Evolutionary conservation across 2,113 vertebrate genomes (phyloP), one percentile per base, ranked within the genome.

Genomic region (Pithys albifrons): DNA sequence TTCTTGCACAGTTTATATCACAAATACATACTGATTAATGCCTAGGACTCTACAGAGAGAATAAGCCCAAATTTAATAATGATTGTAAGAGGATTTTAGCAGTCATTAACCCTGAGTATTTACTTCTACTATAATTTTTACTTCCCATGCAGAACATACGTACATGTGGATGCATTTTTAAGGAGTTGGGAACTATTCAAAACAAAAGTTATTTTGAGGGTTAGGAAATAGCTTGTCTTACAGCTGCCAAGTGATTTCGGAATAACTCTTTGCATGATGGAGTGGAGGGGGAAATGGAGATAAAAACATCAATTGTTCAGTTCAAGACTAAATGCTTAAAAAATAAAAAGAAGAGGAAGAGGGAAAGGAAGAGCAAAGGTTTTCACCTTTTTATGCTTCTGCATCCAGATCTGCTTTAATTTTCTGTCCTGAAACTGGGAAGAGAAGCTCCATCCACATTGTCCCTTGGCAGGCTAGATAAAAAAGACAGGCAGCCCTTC

Each of bases 161-260:
- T 97, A 83, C 79, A 97, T 93, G 88, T 91, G 88, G 76, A 96
- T 74, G 84, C 91, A 97, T 96, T 97, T 98, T 97, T 98, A 98
- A 97, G 95, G 92, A 97, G 97, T 96, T 97, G 96, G 96, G 96
- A 98, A 97, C 90, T 95, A 96, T 92, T 98, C 97, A 98, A 98
- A 98, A 97, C 95, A 97, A 97, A 95, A 97, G 97, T 91, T 98
- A 98, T 97, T 98, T 97, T 98, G 96, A 97, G 97, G 89, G 87
- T 97, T 98, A 98, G 98, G 97, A 98, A 98, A 98, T 95, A 97
- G 97, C 96, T 97, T 98, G 97, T 98, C 97, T 97, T 94, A 91
- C 19, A 33, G 89, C 83, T 98, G 97, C 98, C 98, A 98, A 98
- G 90, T 94, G 91, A 94, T 96, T 97, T 97, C 97, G 97, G 97